Conservation (phyloP, 2,888 invertebrate species). For the Drosophila lutescens region DNA sequence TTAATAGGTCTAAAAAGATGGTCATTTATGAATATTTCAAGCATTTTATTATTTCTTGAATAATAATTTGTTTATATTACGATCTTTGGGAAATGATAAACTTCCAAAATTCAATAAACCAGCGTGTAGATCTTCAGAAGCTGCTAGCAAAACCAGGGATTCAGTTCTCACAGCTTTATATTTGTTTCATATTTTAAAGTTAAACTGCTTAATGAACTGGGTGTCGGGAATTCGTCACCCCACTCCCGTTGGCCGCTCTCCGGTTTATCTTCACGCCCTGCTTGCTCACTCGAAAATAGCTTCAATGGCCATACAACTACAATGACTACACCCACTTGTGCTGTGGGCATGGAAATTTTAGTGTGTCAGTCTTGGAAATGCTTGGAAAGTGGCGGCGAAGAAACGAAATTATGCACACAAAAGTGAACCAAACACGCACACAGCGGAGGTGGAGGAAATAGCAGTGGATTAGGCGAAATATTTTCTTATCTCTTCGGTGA, state of each 20-base stretch:
- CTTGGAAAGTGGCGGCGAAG: conserved; percentile 34
- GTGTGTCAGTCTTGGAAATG: conserved; percentile 54
- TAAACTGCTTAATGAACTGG: not conserved
- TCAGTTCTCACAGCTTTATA: no score
- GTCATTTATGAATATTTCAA: no score
- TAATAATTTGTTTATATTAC: no score
- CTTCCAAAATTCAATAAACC: no score
- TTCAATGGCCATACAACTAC: conserved; percentile 19
- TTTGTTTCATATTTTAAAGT: no score
- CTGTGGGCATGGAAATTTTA: conserved; percentile 58
- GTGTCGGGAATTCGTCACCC: conserved; percentile 5
- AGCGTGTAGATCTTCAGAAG: no score
- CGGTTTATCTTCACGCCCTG: conserved; percentile 58
- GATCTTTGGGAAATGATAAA: no score
- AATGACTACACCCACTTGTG: conserved; percentile 29
- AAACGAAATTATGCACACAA: conserved; percentile 29
- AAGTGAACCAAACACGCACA: conserved; percentile 11
- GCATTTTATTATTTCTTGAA: no score
- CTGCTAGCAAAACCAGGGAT: no score
- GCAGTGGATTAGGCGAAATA: not conserved
- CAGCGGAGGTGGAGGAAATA: conserved; percentile 9
- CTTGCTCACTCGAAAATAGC: conserved; percentile 55
- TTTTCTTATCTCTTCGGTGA: not conserved
- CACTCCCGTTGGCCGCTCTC: conserved; percentile 3
- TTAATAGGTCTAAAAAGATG: no score